Base-by-base conservation (phyloP, 2,113 vertebrate species). In the Salminus brasiliensis region DNA sequence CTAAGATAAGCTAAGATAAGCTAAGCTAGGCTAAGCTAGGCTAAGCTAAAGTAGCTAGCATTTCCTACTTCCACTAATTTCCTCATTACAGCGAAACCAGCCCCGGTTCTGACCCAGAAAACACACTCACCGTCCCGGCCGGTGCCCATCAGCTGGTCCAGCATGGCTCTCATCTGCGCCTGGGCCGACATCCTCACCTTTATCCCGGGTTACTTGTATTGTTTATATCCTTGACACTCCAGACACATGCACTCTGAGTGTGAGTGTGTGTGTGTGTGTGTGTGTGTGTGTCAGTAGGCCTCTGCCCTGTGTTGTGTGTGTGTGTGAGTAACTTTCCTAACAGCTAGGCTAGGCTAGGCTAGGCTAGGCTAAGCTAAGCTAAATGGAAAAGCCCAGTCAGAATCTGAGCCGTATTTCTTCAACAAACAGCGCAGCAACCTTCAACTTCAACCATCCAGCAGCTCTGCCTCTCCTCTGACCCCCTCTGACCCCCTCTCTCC, bases 141-240 rank as follows among this genome's bases (percentile, higher is more conserved):
- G 36, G 97, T 99, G 85, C 97, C 97, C 97, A 99, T 99, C 72
- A 99, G 92, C 94, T 99, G 96, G 93, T 99, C 97, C 92, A 99
- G 94, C 97, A 98, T 98, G 72, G 97, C 96, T 89, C 97, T 91
- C 97, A 99, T 99, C 91, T 99, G 97, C 81, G 97, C 97, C 90
- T 99, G 97, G 89, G 97, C 97, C 95, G 97, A 99, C 97, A 98
- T 99, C 83, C 91, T 76, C 62, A 39, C 71, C 49, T 2, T 39
- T 43, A 45, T 41, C 70, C 21, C 74, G 79, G 68, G 81, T n/a
- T 65, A 63, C 27, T 10, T 2, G 12, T n/a, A 1, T 13, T 6
- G 57, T 78, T 34, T 60, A n/a, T 25, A 4, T 65, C 7, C 23
- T 30, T 29, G 55, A 36, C 49, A 16, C 18, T 29, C 23, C 43